phyloP scores from a whole-genome alignment of 2,797 vertebrate genomes.

The Eupleurogrammus muticus region DNA sequence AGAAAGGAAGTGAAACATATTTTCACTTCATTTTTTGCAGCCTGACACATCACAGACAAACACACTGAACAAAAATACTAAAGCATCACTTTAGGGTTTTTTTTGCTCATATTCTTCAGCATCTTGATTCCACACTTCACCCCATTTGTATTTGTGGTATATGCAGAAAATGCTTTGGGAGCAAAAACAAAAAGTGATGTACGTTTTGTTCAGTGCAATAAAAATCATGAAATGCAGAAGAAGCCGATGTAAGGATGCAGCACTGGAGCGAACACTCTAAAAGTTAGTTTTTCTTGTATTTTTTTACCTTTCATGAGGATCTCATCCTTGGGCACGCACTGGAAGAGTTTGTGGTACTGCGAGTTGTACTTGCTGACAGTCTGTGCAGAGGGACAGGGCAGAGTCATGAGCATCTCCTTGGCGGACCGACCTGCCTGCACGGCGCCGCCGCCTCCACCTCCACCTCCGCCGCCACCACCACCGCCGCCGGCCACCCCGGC shows the following conservation, averaged over 20 bases:
- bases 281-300: neutral
- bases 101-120: too few species aligned
- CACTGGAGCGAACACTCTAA: neutral
- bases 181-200: too few species aligned
- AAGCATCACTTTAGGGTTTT: too few species aligned
- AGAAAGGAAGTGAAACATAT: too few species aligned
- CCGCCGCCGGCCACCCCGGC: slow-evolving; percentile 40
- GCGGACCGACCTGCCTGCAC: slow-evolving; percentile 73
- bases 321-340: slow-evolving; percentile 93
- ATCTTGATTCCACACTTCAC: too few species aligned
- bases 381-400: slow-evolving; percentile 87
- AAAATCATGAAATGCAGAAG: neutral
- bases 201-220: too few species aligned
- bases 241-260: neutral
- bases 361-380: slow-evolving; percentile 95
- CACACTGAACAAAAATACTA: too few species aligned
- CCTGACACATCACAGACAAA: too few species aligned
- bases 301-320: slow-evolving; percentile 95
- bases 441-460: slow-evolving; percentile 29
- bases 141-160: too few species aligned
- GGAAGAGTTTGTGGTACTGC: slow-evolving; percentile 96
- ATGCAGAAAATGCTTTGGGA: too few species aligned
- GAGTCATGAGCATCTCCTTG: slow-evolving; percentile 82
- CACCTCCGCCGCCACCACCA: slow-evolving; percentile 9
- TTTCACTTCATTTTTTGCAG: too few species aligned